Evolutionary conservation across 92 coral and sea anemone genomes (phyloP).

Genomic region (Actinostola sp.): DNA sequence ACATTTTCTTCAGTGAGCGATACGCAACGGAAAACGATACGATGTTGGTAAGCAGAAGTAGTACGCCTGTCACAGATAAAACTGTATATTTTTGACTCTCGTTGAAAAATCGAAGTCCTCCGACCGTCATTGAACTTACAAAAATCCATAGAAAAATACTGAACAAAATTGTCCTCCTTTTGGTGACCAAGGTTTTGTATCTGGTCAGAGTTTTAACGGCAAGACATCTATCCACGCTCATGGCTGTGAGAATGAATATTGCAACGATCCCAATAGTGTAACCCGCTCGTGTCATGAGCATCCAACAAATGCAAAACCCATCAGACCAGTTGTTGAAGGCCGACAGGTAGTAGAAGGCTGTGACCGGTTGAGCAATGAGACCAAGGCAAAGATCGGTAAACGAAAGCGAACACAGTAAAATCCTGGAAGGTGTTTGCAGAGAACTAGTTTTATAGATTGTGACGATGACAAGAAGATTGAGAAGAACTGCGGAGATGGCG

Average conservation of each 20-base stretch:
- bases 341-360: conserved; percentile 9
- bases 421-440: conserved; percentile 29
- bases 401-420: conserved; percentile 38
- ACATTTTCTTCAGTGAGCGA: conserved; percentile 7
- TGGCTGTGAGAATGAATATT: conserved; percentile 11
- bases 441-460: conserved; percentile 38
- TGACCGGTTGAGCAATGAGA: conserved; percentile 20
- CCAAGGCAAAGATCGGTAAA: conserved; percentile 39
- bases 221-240: conserved; percentile 36
- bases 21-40: background rate
- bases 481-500: conserved; percentile 15
- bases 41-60: background rate
- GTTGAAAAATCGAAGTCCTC: background rate
- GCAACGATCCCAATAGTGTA: conserved; percentile 15
- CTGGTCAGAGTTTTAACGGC: conserved; percentile 15
- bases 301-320: conserved; percentile 3
- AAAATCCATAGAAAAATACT: conserved; percentile 4
- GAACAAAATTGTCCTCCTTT: background rate
- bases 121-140: background rate
- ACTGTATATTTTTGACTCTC: background rate
- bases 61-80: background rate
- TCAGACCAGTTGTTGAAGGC: conserved; percentile 16
- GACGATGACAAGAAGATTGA: conserved; percentile 32
- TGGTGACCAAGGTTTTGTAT: conserved; percentile 12
- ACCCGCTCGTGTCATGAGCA: conserved; percentile 18